Base-by-base conservation (phyloP, 2,113 vertebrate species). In the Nerophis ophidion region DNA sequence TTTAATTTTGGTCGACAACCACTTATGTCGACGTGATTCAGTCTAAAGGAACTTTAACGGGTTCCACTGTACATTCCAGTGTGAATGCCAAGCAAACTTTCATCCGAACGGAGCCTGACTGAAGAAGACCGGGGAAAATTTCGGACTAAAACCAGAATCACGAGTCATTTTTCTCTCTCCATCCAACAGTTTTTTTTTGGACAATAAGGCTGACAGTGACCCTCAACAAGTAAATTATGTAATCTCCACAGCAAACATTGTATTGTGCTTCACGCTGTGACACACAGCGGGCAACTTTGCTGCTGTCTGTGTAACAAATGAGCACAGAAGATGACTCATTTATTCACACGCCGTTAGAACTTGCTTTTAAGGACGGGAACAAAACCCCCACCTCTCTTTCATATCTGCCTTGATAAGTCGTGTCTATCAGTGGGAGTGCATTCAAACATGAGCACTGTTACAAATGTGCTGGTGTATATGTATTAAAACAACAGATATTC, bases 241-340 rank as follows among this genome's bases (percentile, higher is more conserved):
- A 2, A 36, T 9, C 52, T 54, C 52, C 36, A n/a, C 52, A 54
- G 52, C 52, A 54, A 54, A 54, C 52, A 54, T 54, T 15, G 33
- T 57, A 26, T 19, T 44, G 54, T 10, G n/a, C 36, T n/a, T n/a
- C 54, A 44, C 12, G 16, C 54, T 57, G 36, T 7, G 54, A 15
- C 52, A 15, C 52, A 15, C 26, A 19, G 13, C 50, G 12, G 9
- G 50, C 15, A 26, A 52, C 50, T 52, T 52, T 34, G 50, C 50
- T 33, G 15, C 50, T 52, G 38, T 58, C 44, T 26, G 44, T 46
- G 19, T 46, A 42, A 58, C 42, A 47, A 59, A 59, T 47, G 42
- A 59, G 57, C 40, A 12, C 45, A 60, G 33, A 16, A 4, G 45
- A 60, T 60, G 57, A 60, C 44, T 60, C 57, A 60, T 47, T 60